phyloP scores from a whole-genome alignment of 2,797 vertebrate genomes.

The Pteropus rufus region DNA sequence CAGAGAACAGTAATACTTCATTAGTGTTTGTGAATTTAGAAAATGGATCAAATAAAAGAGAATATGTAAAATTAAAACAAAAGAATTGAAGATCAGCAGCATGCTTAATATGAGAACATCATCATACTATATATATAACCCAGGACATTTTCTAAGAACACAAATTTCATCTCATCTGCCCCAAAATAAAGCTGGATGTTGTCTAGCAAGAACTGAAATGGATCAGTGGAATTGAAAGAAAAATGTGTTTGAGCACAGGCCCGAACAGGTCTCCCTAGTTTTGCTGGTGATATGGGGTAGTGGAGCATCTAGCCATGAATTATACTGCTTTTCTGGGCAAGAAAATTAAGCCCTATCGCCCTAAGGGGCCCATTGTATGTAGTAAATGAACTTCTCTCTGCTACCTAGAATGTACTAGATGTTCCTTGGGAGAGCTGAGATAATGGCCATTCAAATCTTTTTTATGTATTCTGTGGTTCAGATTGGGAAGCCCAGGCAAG shows the following conservation, averaged over 20 bases:
- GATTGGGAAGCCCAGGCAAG: not conserved
- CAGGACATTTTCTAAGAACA: not conserved
- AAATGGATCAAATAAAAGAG: not conserved
- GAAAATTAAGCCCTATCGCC: not conserved
- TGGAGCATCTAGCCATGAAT: not conserved
- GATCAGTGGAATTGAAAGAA: not conserved
- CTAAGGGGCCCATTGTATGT: not conserved
- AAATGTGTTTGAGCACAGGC: not conserved
- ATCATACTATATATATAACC: not conserved
- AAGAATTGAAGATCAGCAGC: not conserved
- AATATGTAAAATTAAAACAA: not conserved
- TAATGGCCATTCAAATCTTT: not conserved
- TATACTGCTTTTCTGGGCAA: not conserved
- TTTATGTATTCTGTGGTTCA: not conserved
- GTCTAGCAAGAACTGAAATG: not conserved
- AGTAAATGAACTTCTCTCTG: not conserved
- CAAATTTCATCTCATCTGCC: not conserved
- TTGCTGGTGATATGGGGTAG: not conserved
- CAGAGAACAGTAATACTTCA: not conserved
- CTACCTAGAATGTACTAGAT: not conserved
- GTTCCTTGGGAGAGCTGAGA: not conserved
- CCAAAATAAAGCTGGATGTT: not conserved
- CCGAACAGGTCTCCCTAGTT: not conserved
- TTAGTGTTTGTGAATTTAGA: not conserved
- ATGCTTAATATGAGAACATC: not conserved